Base-by-base conservation (phyloP, 2,888 invertebrate genomes). In the Cacoxenus indagator region DNA sequence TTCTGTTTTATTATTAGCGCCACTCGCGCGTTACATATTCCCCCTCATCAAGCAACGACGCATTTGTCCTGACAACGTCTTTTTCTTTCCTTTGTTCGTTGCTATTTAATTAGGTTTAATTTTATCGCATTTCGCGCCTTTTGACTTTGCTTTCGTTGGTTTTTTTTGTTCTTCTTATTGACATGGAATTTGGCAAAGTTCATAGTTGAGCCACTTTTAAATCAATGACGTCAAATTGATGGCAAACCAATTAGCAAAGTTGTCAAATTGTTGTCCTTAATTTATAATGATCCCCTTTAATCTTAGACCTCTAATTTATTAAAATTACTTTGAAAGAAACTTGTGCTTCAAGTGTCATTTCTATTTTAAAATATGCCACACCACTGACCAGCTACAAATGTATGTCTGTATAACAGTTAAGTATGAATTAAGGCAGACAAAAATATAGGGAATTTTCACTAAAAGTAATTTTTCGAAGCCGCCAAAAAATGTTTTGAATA, bases 381-480 rank as follows among this genome's bases (percentile, higher is more conserved):
- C 2, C 8, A 37, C n/a, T n/a, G n/a, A n/a, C n/a, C n/a, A n/a
- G n/a, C n/a, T n/a, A n/a, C n/a, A n/a, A n/a, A n/a, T n/a, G n/a
- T n/a, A n/a, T n/a, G n/a, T n/a, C n/a, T 11, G 77, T 80, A 80
- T 82, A 81, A 80, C 79, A 79, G 72, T 81, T 78, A 68, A n/a
- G n/a, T 14, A 0, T 1, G 2, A 37, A 1, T 4, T 27, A 6
- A 27, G 4, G 14, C 4, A 4, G 0, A 9, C 43, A 14, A 55
- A 65, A 65, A 65, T 65, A 65, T 26, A 55, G 65, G 65, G 65
- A 65, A 55, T 43, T 55, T 54, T 4, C 9, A 54, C 9, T 19
- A 31, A 26, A 19, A 59, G 59, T 59, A 31, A 59, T 4, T 22
- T 3, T 64, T 64, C 64, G 64, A 64, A 64, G 6, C 11, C 45